Evolutionary conservation across 64 coral and sea anemone species (phyloP).

Genomic region (Orbicella faveolata): DNA sequence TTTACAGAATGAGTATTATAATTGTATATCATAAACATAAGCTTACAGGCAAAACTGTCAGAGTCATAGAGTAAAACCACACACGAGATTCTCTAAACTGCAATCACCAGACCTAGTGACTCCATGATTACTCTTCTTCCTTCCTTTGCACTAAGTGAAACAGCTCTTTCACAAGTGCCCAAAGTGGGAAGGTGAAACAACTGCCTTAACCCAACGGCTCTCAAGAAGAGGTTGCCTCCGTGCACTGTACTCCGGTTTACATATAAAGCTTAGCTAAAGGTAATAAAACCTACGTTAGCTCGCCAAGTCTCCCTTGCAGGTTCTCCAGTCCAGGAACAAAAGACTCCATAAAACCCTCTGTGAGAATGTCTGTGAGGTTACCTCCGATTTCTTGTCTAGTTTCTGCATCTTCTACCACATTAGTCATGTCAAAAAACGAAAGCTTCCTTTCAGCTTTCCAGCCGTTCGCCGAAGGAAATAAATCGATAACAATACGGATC

Average conservation of each 20-base stretch:
- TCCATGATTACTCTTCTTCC: not conserved
- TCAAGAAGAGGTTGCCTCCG: too few relatives aligned
- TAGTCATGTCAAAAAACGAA: slow-evolving; percentile 19
- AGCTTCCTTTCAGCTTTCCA: too few relatives aligned
- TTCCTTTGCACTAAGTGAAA: not conserved
- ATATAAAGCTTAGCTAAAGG: too few relatives aligned
- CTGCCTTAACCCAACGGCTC: too few relatives aligned
- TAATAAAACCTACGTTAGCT: slow-evolving; percentile 71
- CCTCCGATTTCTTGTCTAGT: not conserved
- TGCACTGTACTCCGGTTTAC: too few relatives aligned
- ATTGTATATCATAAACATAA: too few relatives aligned
- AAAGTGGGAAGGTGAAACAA: not conserved
- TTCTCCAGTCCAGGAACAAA: slow-evolving; percentile 78
- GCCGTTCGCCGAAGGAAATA: not conserved
- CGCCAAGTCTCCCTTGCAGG: slow-evolving; percentile 57
- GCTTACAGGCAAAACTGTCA: not conserved
- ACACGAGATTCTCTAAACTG: not conserved
- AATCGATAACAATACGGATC: not conserved
- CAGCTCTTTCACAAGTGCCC: not conserved
- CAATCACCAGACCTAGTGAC: not conserved
- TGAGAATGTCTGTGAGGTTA: slow-evolving; percentile 70
- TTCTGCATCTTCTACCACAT: slow-evolving; percentile 3
- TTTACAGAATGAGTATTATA: too few relatives aligned
- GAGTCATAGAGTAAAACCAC: not conserved
- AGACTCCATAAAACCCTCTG: slow-evolving; percentile 60